Evolutionary conservation across 1,140 invertebrate species (phyloP).

Genomic region (Lepidostoma basale): DNA sequence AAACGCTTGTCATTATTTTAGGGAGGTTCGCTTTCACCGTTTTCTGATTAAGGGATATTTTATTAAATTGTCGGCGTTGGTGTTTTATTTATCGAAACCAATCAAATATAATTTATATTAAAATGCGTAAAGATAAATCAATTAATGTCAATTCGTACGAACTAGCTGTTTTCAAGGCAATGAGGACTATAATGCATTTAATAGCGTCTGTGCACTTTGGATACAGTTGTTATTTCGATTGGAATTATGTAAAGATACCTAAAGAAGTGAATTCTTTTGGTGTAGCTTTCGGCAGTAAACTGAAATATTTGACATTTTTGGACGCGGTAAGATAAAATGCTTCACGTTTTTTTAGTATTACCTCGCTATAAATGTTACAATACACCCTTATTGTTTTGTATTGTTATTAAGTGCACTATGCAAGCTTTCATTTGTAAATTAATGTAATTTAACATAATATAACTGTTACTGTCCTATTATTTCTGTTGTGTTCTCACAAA

Average conservation of each 20-base stretch:
- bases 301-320: slow-evolving; percentile 87
- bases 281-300: slow-evolving; percentile 72
- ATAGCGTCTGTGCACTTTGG: slow-evolving; percentile 70
- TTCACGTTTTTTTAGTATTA: neutral
- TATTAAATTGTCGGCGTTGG: neutral
- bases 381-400: neutral
- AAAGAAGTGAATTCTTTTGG: slow-evolving; percentile 53
- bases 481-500: too few relatives aligned
- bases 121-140: slow-evolving; percentile 39
- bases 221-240: slow-evolving; percentile 78
- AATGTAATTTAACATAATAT: too few relatives aligned
- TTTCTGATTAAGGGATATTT: too few relatives aligned
- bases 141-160: slow-evolving; percentile 34
- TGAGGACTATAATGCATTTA: slow-evolving; percentile 63
- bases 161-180: slow-evolving; percentile 35
- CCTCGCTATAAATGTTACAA: neutral
- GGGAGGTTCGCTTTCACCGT: neutral
- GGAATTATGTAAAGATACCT: slow-evolving; percentile 70
- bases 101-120: slow-evolving; percentile 5
- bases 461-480: too few relatives aligned
- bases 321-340: slow-evolving; percentile 70
- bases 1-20: neutral
- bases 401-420: neutral
- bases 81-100: neutral
- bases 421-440: too few relatives aligned